These are phyloP conservation scores for Capromys pilorides DNA, from an alignment of 2,797 vertebrate genomes.

Conservation along the genomic window DNA sequence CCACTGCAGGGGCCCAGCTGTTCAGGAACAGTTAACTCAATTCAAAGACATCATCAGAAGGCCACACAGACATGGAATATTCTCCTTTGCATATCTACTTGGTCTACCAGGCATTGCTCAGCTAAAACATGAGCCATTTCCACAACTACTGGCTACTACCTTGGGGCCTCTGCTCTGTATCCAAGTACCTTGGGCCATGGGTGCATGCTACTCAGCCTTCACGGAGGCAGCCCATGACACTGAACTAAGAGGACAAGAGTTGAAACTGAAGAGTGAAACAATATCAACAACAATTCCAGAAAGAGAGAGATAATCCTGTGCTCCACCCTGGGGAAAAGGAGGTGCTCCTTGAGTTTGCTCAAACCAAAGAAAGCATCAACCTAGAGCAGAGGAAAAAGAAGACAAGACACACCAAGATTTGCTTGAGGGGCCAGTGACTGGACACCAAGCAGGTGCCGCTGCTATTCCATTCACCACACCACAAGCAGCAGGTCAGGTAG, in stretches of 20 bases:
- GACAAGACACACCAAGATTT: not conserved
- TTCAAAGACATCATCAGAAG: not conserved
- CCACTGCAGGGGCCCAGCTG: not conserved
- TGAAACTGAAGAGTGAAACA: not conserved
- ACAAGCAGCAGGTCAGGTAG: not conserved
- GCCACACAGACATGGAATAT: not conserved
- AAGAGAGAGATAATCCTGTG: not conserved
- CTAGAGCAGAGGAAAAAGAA: not conserved
- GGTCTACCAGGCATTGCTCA: not conserved
- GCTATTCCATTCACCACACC: not conserved
- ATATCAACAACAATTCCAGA: no score
- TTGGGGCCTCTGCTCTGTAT: not conserved
- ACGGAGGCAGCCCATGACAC: not conserved
- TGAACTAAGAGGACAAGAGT: not conserved
- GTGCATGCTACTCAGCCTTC: not conserved
- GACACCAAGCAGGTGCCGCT: not conserved
- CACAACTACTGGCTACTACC: not conserved
- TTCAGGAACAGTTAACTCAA: not conserved
- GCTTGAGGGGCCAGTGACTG: not conserved
- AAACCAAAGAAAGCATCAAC: not conserved
- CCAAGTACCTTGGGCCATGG: not conserved
- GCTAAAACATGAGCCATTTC: not conserved
- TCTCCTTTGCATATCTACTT: not conserved
- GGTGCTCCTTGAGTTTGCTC: not conserved
- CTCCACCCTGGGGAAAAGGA: not conserved